Conservation (phyloP, 2,888 invertebrate species). For the Rhingia campestris region DNA sequence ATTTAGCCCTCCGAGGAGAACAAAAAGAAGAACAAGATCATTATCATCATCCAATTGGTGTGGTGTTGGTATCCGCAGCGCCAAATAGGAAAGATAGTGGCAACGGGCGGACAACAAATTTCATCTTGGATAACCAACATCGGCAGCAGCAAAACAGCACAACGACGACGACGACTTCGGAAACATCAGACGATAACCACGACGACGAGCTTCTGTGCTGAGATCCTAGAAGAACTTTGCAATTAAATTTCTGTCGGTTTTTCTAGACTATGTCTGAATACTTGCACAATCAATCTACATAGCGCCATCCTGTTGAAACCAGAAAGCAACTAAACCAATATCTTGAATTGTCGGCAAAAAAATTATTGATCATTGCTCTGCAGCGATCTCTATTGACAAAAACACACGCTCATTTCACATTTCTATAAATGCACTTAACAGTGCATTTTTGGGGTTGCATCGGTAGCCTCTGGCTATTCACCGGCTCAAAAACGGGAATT, state of each 20-base stretch:
- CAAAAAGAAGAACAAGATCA: constrained; percentile 61
- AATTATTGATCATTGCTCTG: no score
- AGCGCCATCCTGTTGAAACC: no score
- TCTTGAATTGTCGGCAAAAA: no score
- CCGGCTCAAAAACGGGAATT: no score
- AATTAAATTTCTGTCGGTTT: constrained; percentile 74
- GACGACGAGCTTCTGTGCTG: constrained; percentile 72
- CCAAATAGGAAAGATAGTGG: constrained; percentile 57
- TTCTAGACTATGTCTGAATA: constrained; percentile 83
- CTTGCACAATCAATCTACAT: constrained; percentile 86
- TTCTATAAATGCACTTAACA: no score
- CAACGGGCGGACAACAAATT: constrained; percentile 66
- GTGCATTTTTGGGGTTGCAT: no score
- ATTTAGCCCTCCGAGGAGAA: constrained; percentile 39
- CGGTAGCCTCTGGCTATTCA: no score
- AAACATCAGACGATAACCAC: constrained; percentile 71
- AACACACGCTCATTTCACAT: no score
- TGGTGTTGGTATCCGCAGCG: constrained; percentile 58
- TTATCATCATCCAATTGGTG: constrained; percentile 63
- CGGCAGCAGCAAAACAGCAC: constrained; percentile 43
- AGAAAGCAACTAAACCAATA: no score
- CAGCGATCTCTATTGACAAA: no score
- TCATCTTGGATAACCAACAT: constrained; percentile 39
- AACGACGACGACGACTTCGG: constrained; percentile 68
- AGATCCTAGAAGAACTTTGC: constrained; percentile 66